Evolutionary conservation across 1,140 invertebrate genomes (phyloP).

Genomic region (Oryzaephilus surinamensis): DNA sequence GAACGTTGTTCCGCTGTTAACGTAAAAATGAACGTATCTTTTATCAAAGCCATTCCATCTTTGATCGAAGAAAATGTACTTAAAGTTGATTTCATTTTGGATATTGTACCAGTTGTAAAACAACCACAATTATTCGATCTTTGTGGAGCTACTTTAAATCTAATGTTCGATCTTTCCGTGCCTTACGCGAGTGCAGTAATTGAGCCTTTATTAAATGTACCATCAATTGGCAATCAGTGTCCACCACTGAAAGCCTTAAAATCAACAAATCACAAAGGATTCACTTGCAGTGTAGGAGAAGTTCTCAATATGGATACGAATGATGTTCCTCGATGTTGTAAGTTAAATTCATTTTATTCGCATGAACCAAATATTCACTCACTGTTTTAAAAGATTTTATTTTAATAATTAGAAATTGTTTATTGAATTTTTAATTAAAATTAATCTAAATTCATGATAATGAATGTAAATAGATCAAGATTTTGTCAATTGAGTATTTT

Average conservation of each 20-base stretch:
- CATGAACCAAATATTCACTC: too few relatives aligned
- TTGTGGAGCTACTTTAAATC: conserved; percentile 83
- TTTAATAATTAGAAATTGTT: too few relatives aligned
- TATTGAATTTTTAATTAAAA: too few relatives aligned
- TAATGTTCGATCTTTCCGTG: conserved; percentile 89
- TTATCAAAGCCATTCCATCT: conserved; percentile 65
- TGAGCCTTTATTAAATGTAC: conserved; percentile 79
- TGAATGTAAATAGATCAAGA: too few relatives aligned
- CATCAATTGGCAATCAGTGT: conserved; percentile 81
- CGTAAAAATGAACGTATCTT: conserved; percentile 89
- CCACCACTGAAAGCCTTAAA: conserved; percentile 76
- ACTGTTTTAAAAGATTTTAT: too few relatives aligned
- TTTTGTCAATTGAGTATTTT: too few relatives aligned
- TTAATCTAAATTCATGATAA: too few relatives aligned
- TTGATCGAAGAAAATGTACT: conserved; percentile 77
- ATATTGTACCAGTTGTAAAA: conserved; percentile 74
- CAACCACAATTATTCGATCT: conserved; percentile 88
- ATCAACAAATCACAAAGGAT: conserved; percentile 78
- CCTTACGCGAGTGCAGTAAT: conserved; percentile 86
- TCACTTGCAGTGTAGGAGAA: conserved; percentile 87
- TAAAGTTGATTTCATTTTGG: conserved; percentile 76
- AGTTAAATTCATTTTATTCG: too few relatives aligned
- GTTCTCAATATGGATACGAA: conserved; percentile 85
- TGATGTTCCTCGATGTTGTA: conserved; percentile 84
- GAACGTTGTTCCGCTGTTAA: conserved; percentile 89